A percentile compares a stretch with the other conserved stretches of the same genome.
These are phyloP conservation scores for Nomada fabriciana DNA, from an alignment of 2,888 invertebrate species.

Conservation along the genomic window DNA sequence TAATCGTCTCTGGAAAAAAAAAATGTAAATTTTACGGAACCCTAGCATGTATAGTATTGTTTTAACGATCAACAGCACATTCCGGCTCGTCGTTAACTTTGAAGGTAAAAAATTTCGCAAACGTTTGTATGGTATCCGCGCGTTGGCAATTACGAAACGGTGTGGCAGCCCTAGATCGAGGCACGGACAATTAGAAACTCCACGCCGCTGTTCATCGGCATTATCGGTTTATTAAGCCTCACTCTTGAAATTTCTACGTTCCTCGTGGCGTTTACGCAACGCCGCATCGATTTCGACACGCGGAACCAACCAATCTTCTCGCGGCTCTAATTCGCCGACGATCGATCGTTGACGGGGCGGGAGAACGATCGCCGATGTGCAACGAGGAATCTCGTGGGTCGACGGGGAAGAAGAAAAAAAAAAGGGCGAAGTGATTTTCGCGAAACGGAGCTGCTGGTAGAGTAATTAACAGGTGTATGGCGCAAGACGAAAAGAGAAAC, in stretches of 20 bases:
- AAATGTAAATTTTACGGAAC: background rate
- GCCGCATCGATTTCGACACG: conserved; percentile 32
- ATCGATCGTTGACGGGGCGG: background rate
- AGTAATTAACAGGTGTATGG: conserved; percentile 4
- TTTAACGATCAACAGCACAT: conserved; percentile 25
- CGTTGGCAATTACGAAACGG: conserved; percentile 45
- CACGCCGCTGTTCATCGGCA: conserved; percentile 35
- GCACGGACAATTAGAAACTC: conserved; percentile 53
- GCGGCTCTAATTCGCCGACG: background rate
- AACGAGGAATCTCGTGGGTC: conserved; percentile 10
- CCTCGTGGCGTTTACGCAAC: conserved; percentile 37
- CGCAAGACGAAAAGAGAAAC: conserved; percentile 7
- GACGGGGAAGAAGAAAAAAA: background rate
- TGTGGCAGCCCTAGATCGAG: conserved; percentile 41
- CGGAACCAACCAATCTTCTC: conserved; percentile 15
- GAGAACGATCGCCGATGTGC: conserved; percentile 45
- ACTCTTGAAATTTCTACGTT: conserved; percentile 51
- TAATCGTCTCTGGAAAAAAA: no score
- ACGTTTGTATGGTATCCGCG: conserved; percentile 11
- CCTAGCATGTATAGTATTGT: background rate
- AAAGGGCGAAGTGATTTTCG: background rate
- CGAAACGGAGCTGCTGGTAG: background rate
- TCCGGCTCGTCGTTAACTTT: conserved; percentile 48
- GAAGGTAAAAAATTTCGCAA: conserved; percentile 57
- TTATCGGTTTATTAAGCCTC: conserved; percentile 53